These are phyloP conservation scores for Monochamus saltuarius DNA, from an alignment of 1,140 invertebrate genomes.

Conservation along the genomic window DNA sequence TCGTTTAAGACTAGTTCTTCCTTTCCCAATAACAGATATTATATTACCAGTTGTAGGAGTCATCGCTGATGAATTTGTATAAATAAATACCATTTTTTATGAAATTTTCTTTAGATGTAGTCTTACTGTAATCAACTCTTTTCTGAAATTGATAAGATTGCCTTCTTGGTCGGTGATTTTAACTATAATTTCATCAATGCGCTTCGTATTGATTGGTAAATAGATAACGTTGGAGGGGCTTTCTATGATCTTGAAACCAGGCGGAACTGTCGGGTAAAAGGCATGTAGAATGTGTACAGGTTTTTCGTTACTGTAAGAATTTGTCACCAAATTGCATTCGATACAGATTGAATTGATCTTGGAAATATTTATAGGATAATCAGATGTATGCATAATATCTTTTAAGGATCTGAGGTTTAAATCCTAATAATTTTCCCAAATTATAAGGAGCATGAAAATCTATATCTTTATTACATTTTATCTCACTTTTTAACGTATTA, in stretches of 20 bases:
- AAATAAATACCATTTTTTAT: conserved; percentile 10
- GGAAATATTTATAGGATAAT: conserved; percentile 30
- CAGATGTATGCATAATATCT: conserved; percentile 25
- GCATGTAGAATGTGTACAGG: conserved; percentile 42
- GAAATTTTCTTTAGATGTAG: not conserved
- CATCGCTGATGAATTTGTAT: too few species aligned
- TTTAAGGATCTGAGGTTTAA: conserved; percentile 23
- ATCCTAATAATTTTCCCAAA: conserved; percentile 31
- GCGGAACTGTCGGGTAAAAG: conserved; percentile 39
- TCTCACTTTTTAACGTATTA: conserved; percentile 34
- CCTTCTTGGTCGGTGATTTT: not conserved
- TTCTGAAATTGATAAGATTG: not conserved
- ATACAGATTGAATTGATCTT: conserved; percentile 32
- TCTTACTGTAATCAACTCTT: not conserved
- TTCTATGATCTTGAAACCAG: conserved; percentile 43
- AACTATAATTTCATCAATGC: conserved; percentile 2
- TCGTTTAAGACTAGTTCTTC: too few species aligned
- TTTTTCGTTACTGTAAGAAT: conserved; percentile 41
- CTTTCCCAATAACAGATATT: too few species aligned
- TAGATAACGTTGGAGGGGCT: conserved; percentile 44
- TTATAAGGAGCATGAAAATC: conserved; percentile 27
- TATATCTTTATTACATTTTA: conserved; percentile 29
- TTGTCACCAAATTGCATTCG: conserved; percentile 37
- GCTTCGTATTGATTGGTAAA: conserved; percentile 26
- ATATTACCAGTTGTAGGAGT: too few species aligned